Evolutionary conservation across 2,113 vertebrate genomes (phyloP).

Genomic region (Ctenodactylus gundi): DNA sequence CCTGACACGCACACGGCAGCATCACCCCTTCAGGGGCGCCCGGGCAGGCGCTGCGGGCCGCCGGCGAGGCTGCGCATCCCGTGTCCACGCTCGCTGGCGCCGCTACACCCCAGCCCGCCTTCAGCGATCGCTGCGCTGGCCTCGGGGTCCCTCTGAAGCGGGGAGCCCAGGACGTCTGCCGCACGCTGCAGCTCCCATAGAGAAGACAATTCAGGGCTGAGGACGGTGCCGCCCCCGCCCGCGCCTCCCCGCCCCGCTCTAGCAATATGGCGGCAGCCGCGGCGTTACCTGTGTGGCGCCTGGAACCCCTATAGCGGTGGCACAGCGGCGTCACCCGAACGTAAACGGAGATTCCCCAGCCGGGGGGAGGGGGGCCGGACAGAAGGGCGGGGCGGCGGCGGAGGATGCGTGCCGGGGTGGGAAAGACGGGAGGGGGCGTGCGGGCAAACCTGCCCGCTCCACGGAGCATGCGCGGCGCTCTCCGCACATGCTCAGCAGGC

Average conservation of each 20-base stretch:
- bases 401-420: neutral
- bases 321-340: slow-evolving; percentile 61
- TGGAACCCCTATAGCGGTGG: neutral
- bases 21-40: slow-evolving; percentile 78
- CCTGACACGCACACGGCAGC: slow-evolving; percentile 89
- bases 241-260: neutral
- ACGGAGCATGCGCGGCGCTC: slow-evolving; percentile 67
- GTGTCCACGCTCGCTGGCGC: neutral
- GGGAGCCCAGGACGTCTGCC: neutral
- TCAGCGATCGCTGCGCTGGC: neutral
- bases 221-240: too few species aligned
- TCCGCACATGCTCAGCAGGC: slow-evolving; percentile 74
- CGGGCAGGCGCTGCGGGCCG: slow-evolving; percentile 61
- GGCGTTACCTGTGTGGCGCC: slow-evolving; percentile 66
- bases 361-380: neutral
- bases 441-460: slow-evolving; percentile 55
- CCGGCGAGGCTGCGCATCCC: slow-evolving; percentile 49
- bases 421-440: neutral
- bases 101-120: neutral
- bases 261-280: slow-evolving; percentile 71
- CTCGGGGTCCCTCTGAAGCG: neutral
- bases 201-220: slow-evolving; percentile 42
- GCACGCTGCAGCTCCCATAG: slow-evolving; percentile 28
- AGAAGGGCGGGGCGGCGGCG: neutral
- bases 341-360: slow-evolving; percentile 70